Evolutionary conservation across 2,888 invertebrate genomes (phyloP).

Genomic region (Ceratothoa steindachneri): DNA sequence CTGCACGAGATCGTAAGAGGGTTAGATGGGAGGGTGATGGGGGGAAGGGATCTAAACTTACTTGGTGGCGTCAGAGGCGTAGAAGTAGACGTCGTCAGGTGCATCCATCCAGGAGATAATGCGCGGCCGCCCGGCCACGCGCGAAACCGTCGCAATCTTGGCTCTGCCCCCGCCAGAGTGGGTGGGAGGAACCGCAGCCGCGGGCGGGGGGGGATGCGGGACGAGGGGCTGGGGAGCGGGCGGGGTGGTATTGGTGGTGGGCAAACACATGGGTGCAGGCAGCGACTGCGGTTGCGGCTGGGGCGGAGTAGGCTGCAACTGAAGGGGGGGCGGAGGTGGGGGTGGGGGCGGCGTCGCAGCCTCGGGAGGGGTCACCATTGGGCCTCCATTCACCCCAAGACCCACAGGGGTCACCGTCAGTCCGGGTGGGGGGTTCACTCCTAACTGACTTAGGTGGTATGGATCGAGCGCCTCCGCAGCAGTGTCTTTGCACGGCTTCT

Average conservation of each 20-base stretch:
- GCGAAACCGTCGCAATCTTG: conserved; percentile 72
- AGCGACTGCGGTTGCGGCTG: neutral
- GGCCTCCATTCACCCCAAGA: conserved; percentile 39
- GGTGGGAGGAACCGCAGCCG: conserved; percentile 47
- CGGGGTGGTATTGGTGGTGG: neutral
- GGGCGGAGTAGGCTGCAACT: conserved; percentile 47
- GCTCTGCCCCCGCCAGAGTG: conserved; percentile 69
- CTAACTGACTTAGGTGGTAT: conserved; percentile 40
- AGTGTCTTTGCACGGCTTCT: conserved; percentile 26
- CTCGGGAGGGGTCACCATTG: conserved; percentile 20
- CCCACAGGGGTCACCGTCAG: conserved; percentile 46
- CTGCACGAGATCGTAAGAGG: too few relatives aligned
- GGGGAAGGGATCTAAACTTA: too few relatives aligned
- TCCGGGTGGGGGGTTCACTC: conserved; percentile 45
- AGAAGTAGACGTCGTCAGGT: conserved; percentile 93
- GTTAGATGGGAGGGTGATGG: too few relatives aligned
- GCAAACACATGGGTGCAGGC: neutral
- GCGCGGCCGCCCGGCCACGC: conserved; percentile 68
- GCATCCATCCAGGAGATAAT: conserved; percentile 98
- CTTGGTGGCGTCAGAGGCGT: conserved; percentile 86
- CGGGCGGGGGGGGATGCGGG: neutral
- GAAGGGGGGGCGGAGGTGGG: conserved; percentile 10
- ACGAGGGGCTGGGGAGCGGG: conserved; percentile 8
- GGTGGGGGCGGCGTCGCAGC: conserved; percentile 20
- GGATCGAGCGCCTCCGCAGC: conserved; percentile 31